These are phyloP conservation scores for Sardinella longiceps DNA, from an alignment of 2,797 vertebrate genomes.

Conservation along the genomic window DNA sequence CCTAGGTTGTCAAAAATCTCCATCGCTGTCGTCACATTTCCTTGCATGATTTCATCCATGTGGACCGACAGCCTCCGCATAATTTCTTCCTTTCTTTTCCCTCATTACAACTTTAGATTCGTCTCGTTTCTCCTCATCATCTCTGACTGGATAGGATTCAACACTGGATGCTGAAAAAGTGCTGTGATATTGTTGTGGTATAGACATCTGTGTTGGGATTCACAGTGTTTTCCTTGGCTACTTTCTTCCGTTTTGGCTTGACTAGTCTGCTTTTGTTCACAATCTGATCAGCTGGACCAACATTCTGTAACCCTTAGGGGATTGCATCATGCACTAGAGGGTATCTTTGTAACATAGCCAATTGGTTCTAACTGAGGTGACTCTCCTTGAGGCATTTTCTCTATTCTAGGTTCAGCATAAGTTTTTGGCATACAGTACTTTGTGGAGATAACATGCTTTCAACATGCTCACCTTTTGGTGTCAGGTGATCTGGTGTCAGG, in stretches of 20 bases:
- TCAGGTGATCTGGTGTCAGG: slow-evolving; percentile 76
- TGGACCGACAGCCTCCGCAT: slow-evolving; percentile 86
- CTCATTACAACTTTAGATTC: slow-evolving; percentile 71
- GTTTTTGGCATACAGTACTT: slow-evolving; percentile 54
- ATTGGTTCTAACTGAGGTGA: slow-evolving; percentile 55
- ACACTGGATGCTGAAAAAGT: neutral
- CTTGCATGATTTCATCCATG: slow-evolving; percentile 90
- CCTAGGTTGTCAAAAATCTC: slow-evolving; percentile 85
- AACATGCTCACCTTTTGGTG: slow-evolving; percentile 39
- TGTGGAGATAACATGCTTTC: slow-evolving; percentile 66
- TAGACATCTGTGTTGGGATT: slow-evolving; percentile 32
- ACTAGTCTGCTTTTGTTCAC: slow-evolving; percentile 55
- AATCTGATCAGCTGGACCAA: slow-evolving; percentile 55
- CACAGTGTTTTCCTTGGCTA: slow-evolving; percentile 51
- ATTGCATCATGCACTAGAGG: slow-evolving; percentile 18
- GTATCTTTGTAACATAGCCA: slow-evolving; percentile 49
- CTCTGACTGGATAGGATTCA: neutral
- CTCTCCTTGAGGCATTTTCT: slow-evolving; percentile 50
- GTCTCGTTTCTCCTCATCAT: slow-evolving; percentile 37
- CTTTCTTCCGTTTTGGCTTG: slow-evolving; percentile 76
- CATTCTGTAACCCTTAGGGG: slow-evolving; percentile 53
- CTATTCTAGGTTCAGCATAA: slow-evolving; percentile 36
- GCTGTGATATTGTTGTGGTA: neutral
- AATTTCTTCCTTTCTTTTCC: slow-evolving; percentile 76
- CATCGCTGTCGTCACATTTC: slow-evolving; percentile 79